phyloP scores from a whole-genome alignment of 1,140 invertebrate species.

The Eriosoma lanigerum region DNA sequence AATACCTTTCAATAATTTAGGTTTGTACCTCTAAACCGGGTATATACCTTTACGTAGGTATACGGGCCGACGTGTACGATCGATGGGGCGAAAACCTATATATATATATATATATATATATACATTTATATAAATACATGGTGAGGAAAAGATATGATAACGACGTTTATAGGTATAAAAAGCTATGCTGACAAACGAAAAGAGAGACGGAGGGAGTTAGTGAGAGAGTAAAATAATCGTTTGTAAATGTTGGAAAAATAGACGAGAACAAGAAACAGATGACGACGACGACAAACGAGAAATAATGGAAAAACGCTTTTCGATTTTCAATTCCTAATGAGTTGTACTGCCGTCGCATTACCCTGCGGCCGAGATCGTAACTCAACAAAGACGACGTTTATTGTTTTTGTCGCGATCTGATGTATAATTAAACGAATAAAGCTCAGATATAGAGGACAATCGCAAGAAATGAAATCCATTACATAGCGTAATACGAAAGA shows the following conservation, averaged over 20 bases:
- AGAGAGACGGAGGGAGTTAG: not conserved
- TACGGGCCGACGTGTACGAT: not conserved
- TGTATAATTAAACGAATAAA: constrained; percentile 29
- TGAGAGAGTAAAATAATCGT: not conserved
- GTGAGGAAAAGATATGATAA: too few relatives aligned
- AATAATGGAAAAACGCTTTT: not conserved
- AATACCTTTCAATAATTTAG: too few relatives aligned
- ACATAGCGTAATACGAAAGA: constrained; percentile 33
- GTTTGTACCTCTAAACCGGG: too few relatives aligned
- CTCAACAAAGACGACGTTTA: constrained; percentile 21
- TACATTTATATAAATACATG: too few relatives aligned
- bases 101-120: too few relatives aligned
- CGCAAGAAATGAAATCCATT: constrained; percentile 43
- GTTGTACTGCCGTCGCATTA: not conserved
- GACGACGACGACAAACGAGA: too few relatives aligned
- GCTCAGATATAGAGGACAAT: constrained; percentile 19
- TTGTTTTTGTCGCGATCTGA: constrained; percentile 41
- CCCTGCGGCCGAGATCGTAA: not conserved
- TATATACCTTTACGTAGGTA: too few relatives aligned
- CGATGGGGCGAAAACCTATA: not conserved
- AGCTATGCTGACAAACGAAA: too few relatives aligned
- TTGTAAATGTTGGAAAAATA: too few relatives aligned
- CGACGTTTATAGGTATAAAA: too few relatives aligned
- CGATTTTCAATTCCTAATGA: constrained; percentile 21
- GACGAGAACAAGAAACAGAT: not conserved